These are phyloP conservation scores for Phalacrocorax carbo DNA, from an alignment of 2,113 vertebrate genomes.

Conservation along the genomic window DNA sequence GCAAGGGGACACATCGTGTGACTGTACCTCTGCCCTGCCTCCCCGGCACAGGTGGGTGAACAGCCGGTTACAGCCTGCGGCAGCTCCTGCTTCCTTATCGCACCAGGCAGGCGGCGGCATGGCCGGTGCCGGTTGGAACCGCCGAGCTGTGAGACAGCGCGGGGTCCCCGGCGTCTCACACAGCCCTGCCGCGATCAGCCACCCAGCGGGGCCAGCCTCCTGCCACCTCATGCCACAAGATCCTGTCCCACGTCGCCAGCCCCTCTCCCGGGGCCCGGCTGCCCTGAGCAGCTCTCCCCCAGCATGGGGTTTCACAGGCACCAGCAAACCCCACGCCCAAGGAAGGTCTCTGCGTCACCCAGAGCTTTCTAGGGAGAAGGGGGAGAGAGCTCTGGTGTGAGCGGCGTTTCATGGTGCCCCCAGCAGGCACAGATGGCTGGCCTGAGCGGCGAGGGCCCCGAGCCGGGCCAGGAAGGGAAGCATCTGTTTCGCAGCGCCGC, in stretches of 20 bases:
- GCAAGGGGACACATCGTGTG: rapidly evolving
- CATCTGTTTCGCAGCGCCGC: neutral
- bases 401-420: rapidly evolving
- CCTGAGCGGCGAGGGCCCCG: neutral
- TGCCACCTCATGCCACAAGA: neutral
- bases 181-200: neutral
- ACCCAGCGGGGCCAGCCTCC: no score
- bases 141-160: rapidly evolving
- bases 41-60: neutral
- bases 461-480: neutral
- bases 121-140: neutral
- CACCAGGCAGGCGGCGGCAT: rapidly evolving
- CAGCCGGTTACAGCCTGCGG: neutral
- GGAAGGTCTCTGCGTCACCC: neutral
- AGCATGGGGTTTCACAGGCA: neutral
- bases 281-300: neutral
- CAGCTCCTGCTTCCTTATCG: neutral
- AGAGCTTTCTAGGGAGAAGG: neutral
- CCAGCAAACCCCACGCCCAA: neutral
- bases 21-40: neutral
- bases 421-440: neutral
- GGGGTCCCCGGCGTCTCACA: rapidly evolving
- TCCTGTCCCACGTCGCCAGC: neutral
- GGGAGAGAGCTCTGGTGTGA: rapidly evolving
- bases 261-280: rapidly evolving